Evolutionary conservation across 92 coral and sea anemone species (phyloP).

Genomic region (Paragorgia papillata): DNA sequence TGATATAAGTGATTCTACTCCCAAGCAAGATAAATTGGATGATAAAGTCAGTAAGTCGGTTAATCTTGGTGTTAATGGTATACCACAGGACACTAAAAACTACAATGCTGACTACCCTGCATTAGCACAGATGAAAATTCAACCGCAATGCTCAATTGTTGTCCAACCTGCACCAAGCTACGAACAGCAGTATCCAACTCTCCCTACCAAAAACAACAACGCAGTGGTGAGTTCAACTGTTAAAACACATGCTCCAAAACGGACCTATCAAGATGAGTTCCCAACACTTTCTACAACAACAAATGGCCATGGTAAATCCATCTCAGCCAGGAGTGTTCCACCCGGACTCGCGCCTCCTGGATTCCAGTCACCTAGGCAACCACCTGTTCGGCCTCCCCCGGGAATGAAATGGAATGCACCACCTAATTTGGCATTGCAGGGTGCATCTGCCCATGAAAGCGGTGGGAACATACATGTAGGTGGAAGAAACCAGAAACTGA

Average conservation of each 20-base stretch:
- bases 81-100: no score
- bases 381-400: conserved; percentile 21
- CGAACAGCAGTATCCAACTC: conserved; percentile 34
- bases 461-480: conserved; percentile 1
- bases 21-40: no score
- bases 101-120: not conserved
- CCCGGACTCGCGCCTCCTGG: conserved; percentile 28
- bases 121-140: not conserved
- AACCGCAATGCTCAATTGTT: not conserved
- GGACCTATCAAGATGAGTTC: conserved; percentile 36
- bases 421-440: not conserved
- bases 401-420: conserved; percentile 41
- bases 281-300: conserved; percentile 18
- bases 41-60: no score
- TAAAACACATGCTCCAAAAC: conserved; percentile 42
- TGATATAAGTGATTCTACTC: no score
- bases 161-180: not conserved
- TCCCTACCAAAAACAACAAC: not conserved
- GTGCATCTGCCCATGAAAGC: conserved; percentile 6
- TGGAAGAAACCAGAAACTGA: conserved; percentile 66
- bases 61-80: no score
- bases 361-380: no score
- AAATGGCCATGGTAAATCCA: conserved; percentile 37
- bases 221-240: conserved; percentile 37
- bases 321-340: conserved; percentile 20